A percentile compares a stretch with the other conserved stretches of the same genome.
Evolutionary conservation across 1,140 invertebrate genomes (phyloP).

Genomic region (Samia ricini): DNA sequence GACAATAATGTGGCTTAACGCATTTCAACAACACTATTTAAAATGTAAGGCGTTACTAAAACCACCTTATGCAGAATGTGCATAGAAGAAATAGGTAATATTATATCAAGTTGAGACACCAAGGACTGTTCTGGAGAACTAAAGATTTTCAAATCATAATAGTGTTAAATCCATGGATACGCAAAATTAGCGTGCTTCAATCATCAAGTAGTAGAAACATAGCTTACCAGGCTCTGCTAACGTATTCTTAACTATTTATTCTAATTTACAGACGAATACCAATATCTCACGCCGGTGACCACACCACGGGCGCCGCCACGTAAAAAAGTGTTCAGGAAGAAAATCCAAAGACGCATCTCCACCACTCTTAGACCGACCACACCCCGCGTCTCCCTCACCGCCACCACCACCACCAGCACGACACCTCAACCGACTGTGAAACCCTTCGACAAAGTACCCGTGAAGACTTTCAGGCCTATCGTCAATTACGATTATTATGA

Average conservation of each 20-base stretch:
- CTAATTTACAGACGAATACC: constrained; percentile 56
- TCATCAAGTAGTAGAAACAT: no score
- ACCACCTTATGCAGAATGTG: no score
- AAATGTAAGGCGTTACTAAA: no score
- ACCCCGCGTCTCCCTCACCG: not conserved
- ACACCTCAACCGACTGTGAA: constrained; percentile 45
- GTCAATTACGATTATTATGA: constrained; percentile 85
- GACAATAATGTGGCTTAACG: no score
- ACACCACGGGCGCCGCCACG: constrained; percentile 37
- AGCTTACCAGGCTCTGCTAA: no score
- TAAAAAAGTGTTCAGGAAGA: constrained; percentile 43
- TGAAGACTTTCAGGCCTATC: constrained; percentile 60
- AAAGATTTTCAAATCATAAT: no score
- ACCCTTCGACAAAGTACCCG: constrained; percentile 56
- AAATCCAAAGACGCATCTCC: constrained; percentile 53
- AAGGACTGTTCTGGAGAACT: no score
- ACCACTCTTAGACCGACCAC: constrained; percentile 43
- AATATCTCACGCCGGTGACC: constrained; percentile 57
- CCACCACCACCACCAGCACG: constrained; percentile 28
- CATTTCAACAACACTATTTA: no score
- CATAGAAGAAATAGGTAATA: no score
- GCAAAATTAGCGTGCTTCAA: no score
- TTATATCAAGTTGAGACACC: no score
- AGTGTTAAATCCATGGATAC: not conserved
- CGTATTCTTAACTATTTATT: not conserved